Evolutionary conservation across 2,113 vertebrate species (phyloP), one percentile per base, ranked within the genome.

Genomic region (Chunga burmeisteri): DNA sequence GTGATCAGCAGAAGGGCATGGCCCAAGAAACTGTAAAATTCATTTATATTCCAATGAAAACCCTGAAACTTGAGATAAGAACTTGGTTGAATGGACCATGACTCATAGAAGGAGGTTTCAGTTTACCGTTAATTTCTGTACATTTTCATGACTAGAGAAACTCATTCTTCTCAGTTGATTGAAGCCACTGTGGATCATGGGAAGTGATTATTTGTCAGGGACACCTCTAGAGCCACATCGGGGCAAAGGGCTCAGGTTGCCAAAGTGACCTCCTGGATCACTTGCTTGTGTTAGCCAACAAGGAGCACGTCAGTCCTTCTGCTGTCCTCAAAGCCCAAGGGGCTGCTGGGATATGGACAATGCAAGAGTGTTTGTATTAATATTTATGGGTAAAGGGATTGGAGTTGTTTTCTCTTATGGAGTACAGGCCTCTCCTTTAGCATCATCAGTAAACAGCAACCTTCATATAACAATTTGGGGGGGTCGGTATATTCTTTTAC

Each of bases 31-130:
- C 6, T 23, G 13, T 80, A 56, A 68, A 82, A 86, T 29, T 40
- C 3, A 32, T 84, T 93, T 59, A 4, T 50, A 58, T 86, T 90
- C 81, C 50, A 83, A 66, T 67, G 47, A 92, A 90, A 56, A 17
- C 11, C 9, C 30, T 82, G 32, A 66, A 89, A 65, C 25, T 66
- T 90, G 50, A 62, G 68, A 50, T 62, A 74, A 7, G 18, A 91
- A 47, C 19, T 75, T 44, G 42, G 4, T 5, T 78, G 61, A 90
- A 47, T 0, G 0, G 47, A 11, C 6, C 23, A 3, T 78, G 42
- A 68, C n/a, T 59, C 19, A 16, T 2, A 50, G 40, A 42, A 63
- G 7, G 12, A 44, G 4, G 10, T 83, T 82, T 61, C 27, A 27
- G 17, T 72, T 92, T 88, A 25, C 19, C 5, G 1, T 83, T 90